phyloP scores from a whole-genome alignment of 2,888 invertebrate genomes.

The Sisyra terminalis region DNA sequence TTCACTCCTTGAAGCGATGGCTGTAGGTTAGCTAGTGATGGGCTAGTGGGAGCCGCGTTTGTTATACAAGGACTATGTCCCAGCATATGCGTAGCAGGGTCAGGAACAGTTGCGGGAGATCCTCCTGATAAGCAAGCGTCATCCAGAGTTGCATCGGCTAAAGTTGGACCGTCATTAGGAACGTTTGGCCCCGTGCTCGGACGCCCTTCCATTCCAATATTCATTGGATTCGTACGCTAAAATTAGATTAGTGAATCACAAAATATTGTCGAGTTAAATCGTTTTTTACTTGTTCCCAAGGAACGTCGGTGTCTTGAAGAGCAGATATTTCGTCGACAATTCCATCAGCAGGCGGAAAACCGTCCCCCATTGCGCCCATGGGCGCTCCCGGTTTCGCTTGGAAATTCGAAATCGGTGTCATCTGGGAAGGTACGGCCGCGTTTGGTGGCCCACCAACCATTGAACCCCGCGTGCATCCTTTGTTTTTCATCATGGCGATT shows the following conservation, averaged over 20 bases:
- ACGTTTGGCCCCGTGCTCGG: background rate
- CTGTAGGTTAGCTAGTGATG: constrained; percentile 33
- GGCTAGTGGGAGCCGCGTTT: constrained; percentile 28
- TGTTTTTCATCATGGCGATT: constrained; percentile 57
- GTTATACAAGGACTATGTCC: constrained; percentile 25
- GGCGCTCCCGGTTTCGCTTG: constrained; percentile 32
- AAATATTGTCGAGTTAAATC: too few species aligned
- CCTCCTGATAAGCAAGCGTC: constrained; percentile 4
- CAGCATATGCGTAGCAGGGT: constrained; percentile 12
- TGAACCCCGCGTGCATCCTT: constrained; percentile 39
- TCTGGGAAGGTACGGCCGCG: constrained; percentile 26
- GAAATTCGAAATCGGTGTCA: constrained; percentile 27
- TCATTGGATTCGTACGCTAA: too few species aligned
- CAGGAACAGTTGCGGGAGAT: constrained; percentile 6
- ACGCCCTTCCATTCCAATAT: background rate
- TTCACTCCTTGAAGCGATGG: constrained; percentile 61
- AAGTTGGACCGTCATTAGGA: background rate
- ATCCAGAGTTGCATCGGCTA: constrained; percentile 1
- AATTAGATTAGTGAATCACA: too few species aligned
- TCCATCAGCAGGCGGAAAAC: constrained; percentile 24
- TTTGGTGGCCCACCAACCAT: constrained; percentile 20
- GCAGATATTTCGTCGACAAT: constrained; percentile 27
- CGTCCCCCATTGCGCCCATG: constrained; percentile 27
- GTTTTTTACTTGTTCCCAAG: constrained; percentile 30
- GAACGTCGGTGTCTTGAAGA: constrained; percentile 26